Evolutionary conservation across 2,888 invertebrate species (phyloP).

Genomic region (Invenusta paracnida): DNA sequence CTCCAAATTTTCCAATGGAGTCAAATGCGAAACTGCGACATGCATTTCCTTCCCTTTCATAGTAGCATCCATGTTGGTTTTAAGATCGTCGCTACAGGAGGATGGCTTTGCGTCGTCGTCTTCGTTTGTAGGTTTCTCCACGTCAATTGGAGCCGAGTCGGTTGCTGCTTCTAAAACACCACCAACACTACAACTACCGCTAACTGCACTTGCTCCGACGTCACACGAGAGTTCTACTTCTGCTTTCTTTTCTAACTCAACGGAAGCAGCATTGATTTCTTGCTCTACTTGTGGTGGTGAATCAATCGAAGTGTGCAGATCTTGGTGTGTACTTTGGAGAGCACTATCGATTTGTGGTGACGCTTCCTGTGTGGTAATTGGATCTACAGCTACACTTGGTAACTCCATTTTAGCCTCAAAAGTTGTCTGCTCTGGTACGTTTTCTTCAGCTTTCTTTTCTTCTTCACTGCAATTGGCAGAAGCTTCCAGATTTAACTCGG

Average conservation of each 20-base stretch:
- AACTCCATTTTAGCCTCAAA: too few species aligned
- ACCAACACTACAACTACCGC: too few species aligned
- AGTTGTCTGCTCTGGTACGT: background rate
- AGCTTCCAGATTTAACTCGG: too few species aligned
- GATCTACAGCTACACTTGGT: too few species aligned
- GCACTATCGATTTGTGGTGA: background rate
- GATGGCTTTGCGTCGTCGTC: too few species aligned
- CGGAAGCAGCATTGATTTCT: background rate
- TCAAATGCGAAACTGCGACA: background rate
- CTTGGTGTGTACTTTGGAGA: background rate
- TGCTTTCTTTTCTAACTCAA: background rate
- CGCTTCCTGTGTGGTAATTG: background rate
- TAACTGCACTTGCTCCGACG: too few species aligned
- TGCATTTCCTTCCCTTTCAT: background rate
- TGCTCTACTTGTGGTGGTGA: too few species aligned
- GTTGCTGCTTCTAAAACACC: too few species aligned
- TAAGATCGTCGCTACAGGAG: background rate
- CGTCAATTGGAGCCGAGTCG: too few species aligned
- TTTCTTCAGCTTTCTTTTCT: background rate
- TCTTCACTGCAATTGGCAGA: too few species aligned
- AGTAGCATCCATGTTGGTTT: background rate
- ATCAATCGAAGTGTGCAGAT: background rate
- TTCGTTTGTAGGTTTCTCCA: too few species aligned
- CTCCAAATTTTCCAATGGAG: background rate
- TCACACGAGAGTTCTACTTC: too few species aligned